These are phyloP conservation scores for Taeniopygia guttata DNA, from an alignment of 2,797 vertebrate genomes.

Conservation along the genomic window DNA sequence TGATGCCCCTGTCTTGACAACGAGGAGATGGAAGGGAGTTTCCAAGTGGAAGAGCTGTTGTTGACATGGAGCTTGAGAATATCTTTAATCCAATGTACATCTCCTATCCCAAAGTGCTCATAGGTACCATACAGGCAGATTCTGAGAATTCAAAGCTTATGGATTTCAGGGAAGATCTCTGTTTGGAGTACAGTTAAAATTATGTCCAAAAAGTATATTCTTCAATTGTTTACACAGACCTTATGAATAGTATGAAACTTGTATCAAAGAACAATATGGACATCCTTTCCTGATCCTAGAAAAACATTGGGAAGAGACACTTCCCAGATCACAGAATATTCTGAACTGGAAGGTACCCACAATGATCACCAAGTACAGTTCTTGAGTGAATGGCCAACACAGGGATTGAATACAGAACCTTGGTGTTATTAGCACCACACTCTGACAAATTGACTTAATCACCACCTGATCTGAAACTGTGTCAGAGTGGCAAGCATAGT, in stretches of 20 bases:
- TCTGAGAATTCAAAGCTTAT: neutral
- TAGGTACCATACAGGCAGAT: neutral
- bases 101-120: neutral
- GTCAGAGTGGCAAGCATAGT: neutral
- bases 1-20: neutral
- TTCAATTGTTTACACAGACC: neutral
- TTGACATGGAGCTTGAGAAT: neutral
- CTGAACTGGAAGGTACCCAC: neutral
- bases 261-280: neutral
- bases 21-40: neutral
- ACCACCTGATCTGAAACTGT: neutral
- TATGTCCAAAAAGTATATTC: neutral
- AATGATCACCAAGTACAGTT: neutral
- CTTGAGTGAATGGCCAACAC: neutral
- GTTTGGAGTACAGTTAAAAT: neutral
- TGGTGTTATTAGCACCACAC: neutral
- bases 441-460: neutral
- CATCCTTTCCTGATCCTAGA: neutral
- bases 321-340: neutral
- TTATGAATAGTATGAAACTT: neutral
- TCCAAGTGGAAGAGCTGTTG: neutral
- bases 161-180: neutral
- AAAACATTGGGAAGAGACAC: neutral
- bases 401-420: neutral
- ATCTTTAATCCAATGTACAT: neutral